Conservation (phyloP, 2,888 invertebrate genomes). For the Strigamia maritima region DNA sequence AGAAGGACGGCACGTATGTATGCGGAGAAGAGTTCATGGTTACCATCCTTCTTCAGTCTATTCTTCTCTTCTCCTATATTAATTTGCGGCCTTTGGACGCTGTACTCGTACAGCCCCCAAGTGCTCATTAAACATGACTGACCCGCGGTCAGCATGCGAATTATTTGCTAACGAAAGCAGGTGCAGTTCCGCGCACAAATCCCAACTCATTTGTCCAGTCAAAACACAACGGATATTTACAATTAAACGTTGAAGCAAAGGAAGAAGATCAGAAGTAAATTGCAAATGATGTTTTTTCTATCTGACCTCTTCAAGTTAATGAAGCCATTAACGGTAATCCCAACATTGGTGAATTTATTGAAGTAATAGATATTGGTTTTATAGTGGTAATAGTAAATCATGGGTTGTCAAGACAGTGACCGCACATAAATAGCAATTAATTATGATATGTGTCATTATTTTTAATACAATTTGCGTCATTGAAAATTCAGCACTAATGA, state of each 20-base stretch:
- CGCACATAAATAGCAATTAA: no score
- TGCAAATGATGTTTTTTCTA: neutral
- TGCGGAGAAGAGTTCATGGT: neutral
- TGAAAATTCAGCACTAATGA: no score
- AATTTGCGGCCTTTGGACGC: slow-evolving; percentile 20
- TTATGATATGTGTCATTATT: no score
- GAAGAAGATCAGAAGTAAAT: neutral
- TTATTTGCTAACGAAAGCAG: slow-evolving; percentile 29
- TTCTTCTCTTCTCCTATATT: slow-evolving; percentile 4
- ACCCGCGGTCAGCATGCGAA: slow-evolving; percentile 27
- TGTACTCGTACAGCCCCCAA: slow-evolving; percentile 9
- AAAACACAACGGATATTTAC: neutral
- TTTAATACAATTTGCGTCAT: no score
- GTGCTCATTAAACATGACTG: slow-evolving; percentile 21
- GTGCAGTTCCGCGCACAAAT: slow-evolving; percentile 8
- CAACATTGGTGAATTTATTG: neutral
- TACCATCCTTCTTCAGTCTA: neutral
- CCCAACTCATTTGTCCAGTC: slow-evolving; percentile 7
- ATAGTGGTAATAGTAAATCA: neutral
- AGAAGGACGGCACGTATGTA: slow-evolving; percentile 5
- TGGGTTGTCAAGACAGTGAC: no score
- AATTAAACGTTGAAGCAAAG: neutral
- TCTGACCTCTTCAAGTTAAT: neutral
- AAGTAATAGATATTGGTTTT: neutral
- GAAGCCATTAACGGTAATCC: neutral